Evolutionary conservation across 2,113 vertebrate species (phyloP).

Genomic region (Ciconia stormi): DNA sequence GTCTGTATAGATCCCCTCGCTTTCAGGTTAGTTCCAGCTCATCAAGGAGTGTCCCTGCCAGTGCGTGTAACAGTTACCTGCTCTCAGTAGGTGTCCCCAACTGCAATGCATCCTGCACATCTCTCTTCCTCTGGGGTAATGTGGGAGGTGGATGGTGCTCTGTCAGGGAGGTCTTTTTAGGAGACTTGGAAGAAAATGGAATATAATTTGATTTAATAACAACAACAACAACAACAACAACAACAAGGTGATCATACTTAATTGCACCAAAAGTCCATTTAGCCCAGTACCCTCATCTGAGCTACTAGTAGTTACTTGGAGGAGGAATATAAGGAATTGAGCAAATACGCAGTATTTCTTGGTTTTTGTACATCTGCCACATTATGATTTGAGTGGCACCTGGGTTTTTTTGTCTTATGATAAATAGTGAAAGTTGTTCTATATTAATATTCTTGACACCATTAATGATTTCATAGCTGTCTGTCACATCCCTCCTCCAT

Average conservation of each 20-base stretch:
- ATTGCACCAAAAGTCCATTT: neutral
- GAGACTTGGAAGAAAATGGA: neutral
- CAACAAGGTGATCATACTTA: neutral
- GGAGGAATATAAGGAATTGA: neutral
- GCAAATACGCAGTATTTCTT: neutral
- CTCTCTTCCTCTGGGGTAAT: neutral
- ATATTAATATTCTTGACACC: neutral
- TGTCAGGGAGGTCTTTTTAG: neutral
- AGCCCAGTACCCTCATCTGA: neutral
- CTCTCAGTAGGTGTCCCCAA: neutral
- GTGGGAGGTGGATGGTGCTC: neutral
- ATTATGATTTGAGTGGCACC: neutral
- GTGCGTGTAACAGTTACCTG: neutral
- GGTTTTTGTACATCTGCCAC: neutral
- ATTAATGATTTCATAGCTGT: neutral
- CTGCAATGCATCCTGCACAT: neutral
- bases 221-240: too few relatives aligned
- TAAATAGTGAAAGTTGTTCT: neutral
- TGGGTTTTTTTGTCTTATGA: neutral
- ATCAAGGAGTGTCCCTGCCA: neutral
- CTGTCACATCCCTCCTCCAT: neutral
- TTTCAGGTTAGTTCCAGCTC: neutral
- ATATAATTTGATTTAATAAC: neutral
- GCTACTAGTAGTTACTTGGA: neutral
- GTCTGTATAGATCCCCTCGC: accelerated